phyloP scores from a whole-genome alignment of 2,888 invertebrate genomes.

The Polylopha cassiicola region DNA sequence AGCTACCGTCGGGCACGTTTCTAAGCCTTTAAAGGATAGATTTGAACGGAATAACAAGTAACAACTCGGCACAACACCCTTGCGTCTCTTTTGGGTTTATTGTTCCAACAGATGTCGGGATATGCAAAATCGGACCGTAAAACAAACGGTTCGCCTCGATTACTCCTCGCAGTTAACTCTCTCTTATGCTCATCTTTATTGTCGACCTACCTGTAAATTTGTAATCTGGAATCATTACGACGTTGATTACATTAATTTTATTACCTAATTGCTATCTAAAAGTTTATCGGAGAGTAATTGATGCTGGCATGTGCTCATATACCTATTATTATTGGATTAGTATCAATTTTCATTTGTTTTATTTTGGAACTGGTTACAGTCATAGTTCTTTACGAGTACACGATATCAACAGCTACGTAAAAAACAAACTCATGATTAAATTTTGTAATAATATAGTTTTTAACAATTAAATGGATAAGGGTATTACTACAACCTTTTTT shows the following conservation, averaged over 20 bases:
- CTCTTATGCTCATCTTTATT: constrained; percentile 68
- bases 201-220: constrained; percentile 66
- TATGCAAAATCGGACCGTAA: constrained; percentile 69
- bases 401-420: no score
- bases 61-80: constrained; percentile 43
- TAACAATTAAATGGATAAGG: no score
- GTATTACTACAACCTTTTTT: no score
- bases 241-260: constrained; percentile 43
- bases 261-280: background rate
- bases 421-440: no score
- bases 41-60: constrained; percentile 50
- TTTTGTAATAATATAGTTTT: no score
- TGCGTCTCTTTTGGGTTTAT: constrained; percentile 59
- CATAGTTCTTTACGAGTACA: no score
- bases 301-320: no score
- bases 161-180: constrained; percentile 65
- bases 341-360: no score
- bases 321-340: no score
- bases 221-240: constrained; percentile 54
- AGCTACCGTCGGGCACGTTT: constrained; percentile 42
- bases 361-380: no score
- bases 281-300: background rate
- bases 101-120: constrained; percentile 66
- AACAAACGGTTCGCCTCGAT: constrained; percentile 56
- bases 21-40: constrained; percentile 51